Evolutionary conservation across 2,797 vertebrate genomes (phyloP), one percentile per base, ranked within the genome.

Genomic region (Graptemys geographica): DNA sequence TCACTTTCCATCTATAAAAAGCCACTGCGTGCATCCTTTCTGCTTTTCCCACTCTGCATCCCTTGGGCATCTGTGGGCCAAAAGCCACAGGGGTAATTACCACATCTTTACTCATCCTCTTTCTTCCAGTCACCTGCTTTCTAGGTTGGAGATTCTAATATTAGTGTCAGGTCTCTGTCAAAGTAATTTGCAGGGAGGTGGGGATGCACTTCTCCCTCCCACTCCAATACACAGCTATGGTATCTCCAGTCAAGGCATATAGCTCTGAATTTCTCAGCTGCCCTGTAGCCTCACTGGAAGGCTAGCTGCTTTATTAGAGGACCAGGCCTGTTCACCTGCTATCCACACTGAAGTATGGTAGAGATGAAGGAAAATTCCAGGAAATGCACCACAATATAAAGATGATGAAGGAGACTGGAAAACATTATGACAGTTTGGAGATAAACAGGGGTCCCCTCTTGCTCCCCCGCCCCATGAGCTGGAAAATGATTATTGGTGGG

Each of bases 321-420:
- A 84, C 44, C 74, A 33, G 49, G 27, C 6, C 82, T 79, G 47
- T 85, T 86, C 89, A 62, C 84, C 91, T 91, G 2, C 31, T 90
- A 31, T 90, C 49, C 41, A 65, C 1, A 27, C 1, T 84, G 15
- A 94, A 89, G 49, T 55, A 72, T 23, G 69, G 37, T 72, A 72
- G 9, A 23, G 91, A 89, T 16, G 31, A 41, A 95, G 28, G 44
- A 90, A 56, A 92, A 81, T 86, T 92, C 52, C 49, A 89, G 44
- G 19, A 90, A 84, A 47, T 33, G 88, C 0, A 1, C 41, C 84
- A 5, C 28, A 90, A 89, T 3, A 69, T 59, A 41, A 19, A 23
- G 52, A 88, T 86, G 31, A 87, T 0, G 0, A 55, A 91, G 86
- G 41, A 91, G 21, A 87, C 28, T 56, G 23, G 44, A n/a, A 93